Percentiles rank a stretch among this genome's conserved stretches.
Conservation (phyloP, 2,888 invertebrate genomes). For the Caenorhabditis becei region DNA sequence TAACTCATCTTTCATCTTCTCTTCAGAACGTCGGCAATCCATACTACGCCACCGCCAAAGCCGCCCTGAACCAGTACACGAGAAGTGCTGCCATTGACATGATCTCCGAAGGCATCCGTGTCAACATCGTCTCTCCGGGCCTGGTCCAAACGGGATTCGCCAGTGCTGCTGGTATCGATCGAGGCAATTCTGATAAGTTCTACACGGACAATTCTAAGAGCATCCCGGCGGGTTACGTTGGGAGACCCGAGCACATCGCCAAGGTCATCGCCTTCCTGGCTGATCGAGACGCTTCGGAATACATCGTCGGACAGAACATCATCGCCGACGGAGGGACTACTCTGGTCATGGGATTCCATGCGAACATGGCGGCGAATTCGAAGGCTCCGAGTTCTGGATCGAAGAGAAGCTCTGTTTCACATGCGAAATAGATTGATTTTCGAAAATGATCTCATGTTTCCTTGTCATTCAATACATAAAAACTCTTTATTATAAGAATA, state of each 20-base stretch:
- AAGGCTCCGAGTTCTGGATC: too few relatives aligned
- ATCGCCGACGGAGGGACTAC: conserved; percentile 40
- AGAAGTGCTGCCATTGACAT: conserved; percentile 23
- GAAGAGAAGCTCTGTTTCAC: too few relatives aligned
- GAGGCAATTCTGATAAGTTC: background rate
- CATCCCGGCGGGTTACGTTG: conserved; percentile 36
- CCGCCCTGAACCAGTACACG: conserved; percentile 23
- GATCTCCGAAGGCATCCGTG: conserved; percentile 16
- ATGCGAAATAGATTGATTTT: too few relatives aligned
- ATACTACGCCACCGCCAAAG: conserved; percentile 23
- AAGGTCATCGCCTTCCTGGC: conserved; percentile 56
- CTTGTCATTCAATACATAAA: too few relatives aligned
- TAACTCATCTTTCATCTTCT: background rate
- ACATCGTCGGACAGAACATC: conserved; percentile 59
- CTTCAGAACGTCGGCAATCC: conserved; percentile 9
- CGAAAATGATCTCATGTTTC: too few relatives aligned
- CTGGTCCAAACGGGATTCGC: background rate
- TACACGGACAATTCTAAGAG: background rate
- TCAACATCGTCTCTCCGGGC: conserved; percentile 7
- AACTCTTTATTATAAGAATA: too few relatives aligned
- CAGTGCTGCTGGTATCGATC: background rate
- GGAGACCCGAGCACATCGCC: conserved; percentile 54
- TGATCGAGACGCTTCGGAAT: conserved; percentile 47
- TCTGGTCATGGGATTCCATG: conserved; percentile 19
- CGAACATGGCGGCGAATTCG: background rate